Base-by-base conservation (phyloP, 1,140 invertebrate genomes). In the Microplitis mediator region DNA sequence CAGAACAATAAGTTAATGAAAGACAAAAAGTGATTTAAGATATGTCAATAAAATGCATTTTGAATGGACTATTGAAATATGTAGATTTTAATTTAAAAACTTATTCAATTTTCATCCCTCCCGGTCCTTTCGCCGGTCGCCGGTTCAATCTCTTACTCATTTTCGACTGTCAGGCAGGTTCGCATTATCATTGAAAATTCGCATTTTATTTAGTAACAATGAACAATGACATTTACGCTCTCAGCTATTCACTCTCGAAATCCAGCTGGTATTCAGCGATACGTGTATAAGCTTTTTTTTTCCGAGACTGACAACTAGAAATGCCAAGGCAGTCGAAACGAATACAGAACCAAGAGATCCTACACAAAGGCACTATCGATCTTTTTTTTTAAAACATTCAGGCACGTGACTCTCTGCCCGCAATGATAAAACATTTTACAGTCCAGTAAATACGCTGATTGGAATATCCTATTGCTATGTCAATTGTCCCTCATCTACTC, bases 21-120 rank as follows among this genome's bases (percentile, higher is more conserved):
- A 79, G 73, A 78, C 74, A 76, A 80, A 78, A 78, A 81, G 73
- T 79, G 76, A 80, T 77, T 75, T 74, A 56, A 77, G 74, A 80
- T 60, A 69, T 58, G 69, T 71, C 68, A 74, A 74, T 69, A 61
- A 72, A 67, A 79, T 60, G 74, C 68, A 76, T 80, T 81, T 78
- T 78, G 58, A 79, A 77, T 78, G 75, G 60, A 76, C 39, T 45
- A 45, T 45, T 45, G 39, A 60, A 60, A 72, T 34, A 54, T 45
- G 39, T 45, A 45, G 5, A 45, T 9, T 45, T 45, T 45, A 6
- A 45, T 45, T 45, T 45, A 45, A 45, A 45, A 45, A 45, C 39
- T 45, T 45, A 45, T 45, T 45, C 8, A 45, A 45, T 45, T 45
- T 45, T 45, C 39, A 6, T 45, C 39, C 11, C 2, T 45, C 11